A percentile compares a stretch with the other conserved stretches of the same genome.
Conservation (phyloP, 2,797 vertebrate genomes). For the Semotilus atromaculatus region DNA sequence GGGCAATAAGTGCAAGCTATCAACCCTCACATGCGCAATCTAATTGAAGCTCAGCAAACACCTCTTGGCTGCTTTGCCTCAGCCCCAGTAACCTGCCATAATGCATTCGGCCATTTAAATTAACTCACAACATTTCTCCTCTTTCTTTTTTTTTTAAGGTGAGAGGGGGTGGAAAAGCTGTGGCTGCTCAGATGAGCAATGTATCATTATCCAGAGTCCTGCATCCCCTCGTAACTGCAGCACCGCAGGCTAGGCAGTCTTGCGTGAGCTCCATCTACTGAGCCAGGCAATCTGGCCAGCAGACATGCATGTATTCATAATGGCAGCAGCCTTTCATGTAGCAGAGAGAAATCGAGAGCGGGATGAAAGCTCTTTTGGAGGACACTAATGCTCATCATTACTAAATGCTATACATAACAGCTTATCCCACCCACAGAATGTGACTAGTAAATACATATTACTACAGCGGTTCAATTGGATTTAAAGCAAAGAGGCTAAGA, state of each 20-base stretch:
- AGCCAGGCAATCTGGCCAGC: constrained; percentile 93
- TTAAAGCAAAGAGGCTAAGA: constrained; percentile 84
- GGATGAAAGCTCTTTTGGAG: constrained; percentile 80
- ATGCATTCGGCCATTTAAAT: constrained; percentile 98
- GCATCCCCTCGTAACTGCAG: constrained; percentile 78
- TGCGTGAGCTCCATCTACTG: constrained; percentile 87
- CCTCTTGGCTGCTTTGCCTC: constrained; percentile 88
- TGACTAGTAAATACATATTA: constrained; percentile 91
- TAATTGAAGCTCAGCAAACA: constrained; percentile 88
- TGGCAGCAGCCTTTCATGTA: constrained; percentile 53
- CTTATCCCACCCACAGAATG: constrained; percentile 76
- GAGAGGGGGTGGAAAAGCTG: constrained; percentile 72
- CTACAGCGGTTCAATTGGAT: constrained; percentile 83
- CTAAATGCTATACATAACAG: constrained; percentile 79
- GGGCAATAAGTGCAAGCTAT: constrained; percentile 77
- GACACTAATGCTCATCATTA: constrained; percentile 77
- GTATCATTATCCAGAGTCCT: constrained; percentile 80
- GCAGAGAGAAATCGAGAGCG: constrained; percentile 63
- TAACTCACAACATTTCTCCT: constrained; percentile 96
- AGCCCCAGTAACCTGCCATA: constrained; percentile 83
- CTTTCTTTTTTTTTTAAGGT: constrained; percentile 65
- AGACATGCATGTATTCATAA: constrained; percentile 90
- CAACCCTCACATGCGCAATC: constrained; percentile 76
- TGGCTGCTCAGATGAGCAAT: constrained; percentile 89
- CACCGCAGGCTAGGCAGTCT: constrained; percentile 90